Evolutionary conservation across 2,113 vertebrate genomes (phyloP).

Genomic region (Noctilio leporinus): DNA sequence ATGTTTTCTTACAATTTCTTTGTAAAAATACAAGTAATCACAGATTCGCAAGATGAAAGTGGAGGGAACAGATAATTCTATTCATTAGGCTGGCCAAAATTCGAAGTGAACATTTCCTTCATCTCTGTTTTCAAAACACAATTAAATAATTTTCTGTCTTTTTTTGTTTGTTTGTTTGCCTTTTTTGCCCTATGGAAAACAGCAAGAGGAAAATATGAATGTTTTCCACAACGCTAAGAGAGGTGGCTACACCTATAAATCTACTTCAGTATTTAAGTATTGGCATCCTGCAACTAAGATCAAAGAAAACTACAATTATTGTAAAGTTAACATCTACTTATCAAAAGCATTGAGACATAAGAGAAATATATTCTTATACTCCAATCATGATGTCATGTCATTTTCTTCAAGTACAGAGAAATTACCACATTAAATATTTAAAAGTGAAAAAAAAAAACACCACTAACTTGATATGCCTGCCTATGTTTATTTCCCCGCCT

Average conservation of each 20-base stretch:
- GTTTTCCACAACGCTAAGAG: not conserved
- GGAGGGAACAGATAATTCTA: not conserved
- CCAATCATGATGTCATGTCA: not conserved
- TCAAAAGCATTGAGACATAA: not conserved
- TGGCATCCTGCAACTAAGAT: not conserved
- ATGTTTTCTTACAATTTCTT: not conserved
- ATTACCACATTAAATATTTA: not conserved
- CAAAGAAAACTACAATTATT: not conserved
- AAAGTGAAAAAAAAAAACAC: not conserved
- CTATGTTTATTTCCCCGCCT: not conserved
- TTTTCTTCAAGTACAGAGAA: not conserved
- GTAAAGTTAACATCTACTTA: not conserved
- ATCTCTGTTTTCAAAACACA: not conserved
- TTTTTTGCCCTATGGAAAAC: not conserved
- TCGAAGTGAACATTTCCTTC: not conserved
- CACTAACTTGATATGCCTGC: not conserved
- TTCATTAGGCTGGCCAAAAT: not conserved
- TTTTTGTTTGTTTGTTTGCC: not conserved
- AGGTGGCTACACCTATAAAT: not conserved
- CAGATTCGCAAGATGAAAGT: not conserved
- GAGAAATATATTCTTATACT: not conserved
- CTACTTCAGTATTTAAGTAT: not conserved
- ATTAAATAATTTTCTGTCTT: not conserved
- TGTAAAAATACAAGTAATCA: not conserved
- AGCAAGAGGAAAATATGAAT: not conserved